Evolutionary conservation across 2,888 invertebrate genomes (phyloP), one percentile per base, ranked within the genome.

Genomic region (Eudemis profundana): DNA sequence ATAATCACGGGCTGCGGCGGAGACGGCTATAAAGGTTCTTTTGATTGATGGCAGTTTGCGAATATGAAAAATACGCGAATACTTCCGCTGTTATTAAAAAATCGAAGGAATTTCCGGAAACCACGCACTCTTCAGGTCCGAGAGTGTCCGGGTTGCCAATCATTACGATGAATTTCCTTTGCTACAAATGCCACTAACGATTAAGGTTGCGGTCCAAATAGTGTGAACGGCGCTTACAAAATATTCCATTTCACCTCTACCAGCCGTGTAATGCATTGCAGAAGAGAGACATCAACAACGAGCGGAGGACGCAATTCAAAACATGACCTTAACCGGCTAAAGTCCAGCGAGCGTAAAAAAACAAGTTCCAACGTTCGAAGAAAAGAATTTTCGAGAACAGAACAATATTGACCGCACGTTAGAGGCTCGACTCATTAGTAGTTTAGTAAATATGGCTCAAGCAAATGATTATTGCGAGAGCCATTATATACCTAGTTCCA

Each of bases 241-340:
- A 50, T 50, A n/a, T 44, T 57, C 42, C 63, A 23, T 64, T 57
- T 64, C 44, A 59, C 44, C 51, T 64, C 50, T 14, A 49, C 46
- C 3, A 49, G 29, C 14, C 46, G 38, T 21, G 21, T 29, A n/a
- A 50, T 17, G 21, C 17, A 42, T 14, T 23, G 50, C 17, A 64
- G 42, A 36, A 64, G 42, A 29, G 33, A 64, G 57, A 50, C 33
- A 63, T 44, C 29, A 49, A 57, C 44, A 47, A 36, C 15, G 47
- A 29, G 4, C 4, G 33, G n/a, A 53, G 27, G 57, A 56, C 50
- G 50, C 46, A 42, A 51, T 66, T 19, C 15, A 51, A 69, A 70
- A 70, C 66, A 68, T 70, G 60, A 73, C 68, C 72, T 74, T 69
- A 71, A 44, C 63, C 56, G 63, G 42, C 12, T 57, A 23, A 57